These are phyloP conservation scores for Phrynocephalus versicolor DNA, from an alignment of 2,113 vertebrate species.

Conservation along the genomic window DNA sequence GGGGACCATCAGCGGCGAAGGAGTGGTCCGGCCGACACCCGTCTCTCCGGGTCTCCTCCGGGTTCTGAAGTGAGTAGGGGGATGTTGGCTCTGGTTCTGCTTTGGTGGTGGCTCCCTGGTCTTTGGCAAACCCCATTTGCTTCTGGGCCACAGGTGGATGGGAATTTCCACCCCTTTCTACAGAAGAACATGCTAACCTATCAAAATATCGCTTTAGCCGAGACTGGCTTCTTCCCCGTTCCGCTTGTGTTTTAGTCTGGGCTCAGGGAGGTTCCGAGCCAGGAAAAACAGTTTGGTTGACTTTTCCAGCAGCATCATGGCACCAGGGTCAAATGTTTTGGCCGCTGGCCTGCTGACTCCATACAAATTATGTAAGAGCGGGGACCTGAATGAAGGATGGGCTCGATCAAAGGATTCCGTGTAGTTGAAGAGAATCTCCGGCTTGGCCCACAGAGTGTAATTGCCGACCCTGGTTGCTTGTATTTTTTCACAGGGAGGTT, in stretches of 20 bases:
- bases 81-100: neutral
- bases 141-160: neutral
- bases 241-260: neutral
- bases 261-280: neutral
- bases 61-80: constrained; percentile 86
- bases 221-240: no score
- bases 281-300: neutral
- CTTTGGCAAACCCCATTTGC: no score
- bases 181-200: no score
- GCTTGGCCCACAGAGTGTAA: neutral
- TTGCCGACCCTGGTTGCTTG: no score
- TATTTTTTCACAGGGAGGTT: neutral
- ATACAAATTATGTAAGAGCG: neutral
- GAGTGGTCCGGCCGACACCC: constrained; percentile 86
- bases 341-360: neutral
- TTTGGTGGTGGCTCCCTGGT: neutral
- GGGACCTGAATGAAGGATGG: no score
- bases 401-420: no score
- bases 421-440: no score
- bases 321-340: neutral
- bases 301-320: neutral
- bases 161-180: no score
- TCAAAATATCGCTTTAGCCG: no score
- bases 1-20: constrained; percentile 87
- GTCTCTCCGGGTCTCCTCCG: constrained; percentile 88